phyloP scores from a whole-genome alignment of 2,113 vertebrate species.

The Stomatorhinus ivindoensis region DNA sequence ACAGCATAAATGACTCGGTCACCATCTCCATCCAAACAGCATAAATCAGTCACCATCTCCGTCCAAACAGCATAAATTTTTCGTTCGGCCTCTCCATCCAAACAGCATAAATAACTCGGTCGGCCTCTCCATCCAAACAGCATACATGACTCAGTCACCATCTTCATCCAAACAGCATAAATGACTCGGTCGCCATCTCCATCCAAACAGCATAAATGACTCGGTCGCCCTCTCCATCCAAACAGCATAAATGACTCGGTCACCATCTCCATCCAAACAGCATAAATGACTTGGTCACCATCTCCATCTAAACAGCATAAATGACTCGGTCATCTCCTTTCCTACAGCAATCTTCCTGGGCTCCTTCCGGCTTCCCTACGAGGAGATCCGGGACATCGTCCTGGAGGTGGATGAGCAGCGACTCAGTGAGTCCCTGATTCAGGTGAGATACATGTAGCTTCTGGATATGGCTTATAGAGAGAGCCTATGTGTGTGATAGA shows the following conservation, averaged over 20 bases:
- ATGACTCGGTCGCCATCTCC: too few species aligned
- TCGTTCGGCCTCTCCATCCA: background rate
- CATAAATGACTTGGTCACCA: slow-evolving; percentile 39
- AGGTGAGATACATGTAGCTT: slow-evolving; percentile 64
- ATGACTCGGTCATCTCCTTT: slow-evolving; percentile 54
- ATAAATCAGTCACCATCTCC: slow-evolving; percentile 47
- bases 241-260: background rate
- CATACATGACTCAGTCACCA: slow-evolving; percentile 47
- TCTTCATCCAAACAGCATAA: slow-evolving; percentile 36
- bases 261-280: background rate
- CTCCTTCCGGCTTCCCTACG: slow-evolving; percentile 92
- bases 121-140: slow-evolving; percentile 63
- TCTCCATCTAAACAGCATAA: slow-evolving; percentile 63
- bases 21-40: background rate
- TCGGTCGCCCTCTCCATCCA: background rate
- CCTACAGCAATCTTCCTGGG: slow-evolving; percentile 91
- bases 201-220: too few species aligned
- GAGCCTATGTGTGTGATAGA: slow-evolving; percentile 17
- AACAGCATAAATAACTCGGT: slow-evolving; percentile 60
- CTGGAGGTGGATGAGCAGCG: slow-evolving; percentile 85
- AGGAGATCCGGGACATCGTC: slow-evolving; percentile 89
- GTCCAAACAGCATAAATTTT: slow-evolving; percentile 52
- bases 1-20: too few species aligned
- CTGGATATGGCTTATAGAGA: background rate
- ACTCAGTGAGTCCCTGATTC: slow-evolving; percentile 89